Base-by-base conservation (phyloP, 2,797 vertebrate genomes). In the Enteromius paludinosus region DNA sequence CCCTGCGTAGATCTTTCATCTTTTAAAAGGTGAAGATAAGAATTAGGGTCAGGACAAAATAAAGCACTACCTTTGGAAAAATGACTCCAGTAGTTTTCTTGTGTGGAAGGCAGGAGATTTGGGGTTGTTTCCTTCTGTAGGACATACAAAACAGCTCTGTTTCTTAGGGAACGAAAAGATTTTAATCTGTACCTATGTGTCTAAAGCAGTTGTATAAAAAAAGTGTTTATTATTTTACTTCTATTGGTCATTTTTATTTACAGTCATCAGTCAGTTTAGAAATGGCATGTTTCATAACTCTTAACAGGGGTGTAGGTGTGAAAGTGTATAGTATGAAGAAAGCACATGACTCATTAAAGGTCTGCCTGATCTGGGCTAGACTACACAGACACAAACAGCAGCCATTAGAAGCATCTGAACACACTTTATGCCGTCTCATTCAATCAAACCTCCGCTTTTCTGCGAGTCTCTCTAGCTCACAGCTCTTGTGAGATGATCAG, bases 321-420 rank as follows among this genome's bases (percentile, higher is more conserved):
- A 84, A 89, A 88, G 89, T 86, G 83, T 88, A 88, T 86, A 84
- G 85, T 83, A 87, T 54, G 83, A 87, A 87, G 83, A 86, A 86
- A 52, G 62, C 62, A 38, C 30, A 88, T 91, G 90, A 89, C 78
- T 89, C 89, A 85, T 87, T 86, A 87, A 38, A 52, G 61, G 61
- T 78, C 76, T 38, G 62, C 28, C 75, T 84, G 86, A 78, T 89
- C 84, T 89, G 89, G 89, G 86, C 86, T 72, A 41, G 85, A 90
- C 87, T 91, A 45, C 28, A 69, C 56, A 47, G 38, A 78, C 12
- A 81, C 28, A 33, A 49, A 52, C n/a, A 49, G n/a, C 45, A 73
- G 17, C 15, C 70, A 65, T 65, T 74, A 81, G 70, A 41, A 71
- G 56, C 80, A 30, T 82, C 56, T 71, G 35, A 30, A 35, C 69